Base-by-base conservation (phyloP, 1,140 invertebrate genomes). In the Battus philenor region DNA sequence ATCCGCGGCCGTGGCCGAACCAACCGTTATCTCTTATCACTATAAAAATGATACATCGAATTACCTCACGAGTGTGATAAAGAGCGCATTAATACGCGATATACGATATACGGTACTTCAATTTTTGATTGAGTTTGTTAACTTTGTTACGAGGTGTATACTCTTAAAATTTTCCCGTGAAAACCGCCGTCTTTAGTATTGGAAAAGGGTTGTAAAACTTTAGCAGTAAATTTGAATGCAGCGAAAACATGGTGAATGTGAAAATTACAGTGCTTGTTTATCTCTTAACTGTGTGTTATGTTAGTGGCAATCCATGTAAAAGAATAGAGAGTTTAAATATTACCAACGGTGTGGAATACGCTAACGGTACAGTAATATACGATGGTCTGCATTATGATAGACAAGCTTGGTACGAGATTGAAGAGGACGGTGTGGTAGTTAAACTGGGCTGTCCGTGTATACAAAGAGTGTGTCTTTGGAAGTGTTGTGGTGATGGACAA, bases 11-110 rank as follows among this genome's bases (percentile, higher is more conserved):
- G 52, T 55, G 47, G 16, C 44, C 44, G 41, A 47, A 20, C 46
- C 6, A 13, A 12, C n/a, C 44, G 60, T 81, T 77, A 80, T 81
- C 73, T 67, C 68, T 76, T 73, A 77, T 77, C 72, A 70, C 33
- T 49, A 68, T 54, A 66, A 73, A 74, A 68, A 76, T 79, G 77
- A 81, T 75, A 79, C 75, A 79, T 69, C 63, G 54, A 68, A 73
- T 77, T 75, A 73, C 68, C 60, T 72, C 68, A 75, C 62, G 49
- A 71, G 67, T 17, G 50, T 49, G 73, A 79, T 79, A 79, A 70
- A 49, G 52, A 57, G 59, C 61, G 55, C 60, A 69, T 54, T 46
- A n/a, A 58, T 56, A 49, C 44, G 56, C 67, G 68, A 77, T 75
- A 75, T 71, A 68, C 57, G 33, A 29, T n/a, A n/a, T n/a, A n/a